Conservation (phyloP, 2,113 vertebrate species). For the Austrofundulus limnaeus region DNA sequence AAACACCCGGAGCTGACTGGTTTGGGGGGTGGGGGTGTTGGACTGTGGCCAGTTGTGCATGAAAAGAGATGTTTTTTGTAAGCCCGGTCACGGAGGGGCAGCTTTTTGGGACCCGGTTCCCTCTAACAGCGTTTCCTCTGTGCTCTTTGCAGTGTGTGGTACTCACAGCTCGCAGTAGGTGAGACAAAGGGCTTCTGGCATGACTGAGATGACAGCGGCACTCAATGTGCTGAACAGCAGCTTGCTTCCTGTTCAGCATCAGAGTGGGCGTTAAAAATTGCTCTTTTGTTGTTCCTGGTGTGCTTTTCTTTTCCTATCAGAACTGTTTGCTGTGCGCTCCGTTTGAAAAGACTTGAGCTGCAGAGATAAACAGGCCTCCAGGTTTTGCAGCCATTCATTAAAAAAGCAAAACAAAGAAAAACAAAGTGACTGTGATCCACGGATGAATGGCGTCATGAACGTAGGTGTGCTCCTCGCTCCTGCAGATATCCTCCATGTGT, state of each 20-base stretch:
- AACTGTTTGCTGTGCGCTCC: constrained; percentile 57
- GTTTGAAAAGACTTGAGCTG: constrained; percentile 21
- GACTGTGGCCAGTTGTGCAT: constrained; percentile 31
- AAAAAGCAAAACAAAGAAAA: constrained; percentile 15
- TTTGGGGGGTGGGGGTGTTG: constrained; percentile 14
- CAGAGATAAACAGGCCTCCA: constrained; percentile 53
- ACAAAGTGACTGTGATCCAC: constrained; percentile 11
- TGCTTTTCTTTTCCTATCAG: constrained; percentile 45
- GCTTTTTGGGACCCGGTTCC: background rate
- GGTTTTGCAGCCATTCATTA: constrained; percentile 44
- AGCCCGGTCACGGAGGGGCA: constrained; percentile 48
- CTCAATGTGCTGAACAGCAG: constrained; percentile 43
- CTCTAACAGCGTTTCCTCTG: constrained; percentile 67
- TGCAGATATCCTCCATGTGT: constrained; percentile 26
- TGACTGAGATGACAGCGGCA: constrained; percentile 31
- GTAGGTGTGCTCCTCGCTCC: constrained; percentile 19
- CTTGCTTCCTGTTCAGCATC: constrained; percentile 48
- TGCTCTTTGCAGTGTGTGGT: constrained; percentile 66
- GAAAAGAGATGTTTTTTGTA: constrained; percentile 50
- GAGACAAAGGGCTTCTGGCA: constrained; percentile 52
- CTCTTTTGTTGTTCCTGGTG: constrained; percentile 29
- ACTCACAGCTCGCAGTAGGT: constrained; percentile 67
- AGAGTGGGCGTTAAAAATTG: constrained; percentile 33
- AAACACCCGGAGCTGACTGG: constrained; percentile 3
- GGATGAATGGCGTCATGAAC: constrained; percentile 26